Evolutionary conservation across 2,888 invertebrate species (phyloP).

Genomic region (Palloptera scutellata): DNA sequence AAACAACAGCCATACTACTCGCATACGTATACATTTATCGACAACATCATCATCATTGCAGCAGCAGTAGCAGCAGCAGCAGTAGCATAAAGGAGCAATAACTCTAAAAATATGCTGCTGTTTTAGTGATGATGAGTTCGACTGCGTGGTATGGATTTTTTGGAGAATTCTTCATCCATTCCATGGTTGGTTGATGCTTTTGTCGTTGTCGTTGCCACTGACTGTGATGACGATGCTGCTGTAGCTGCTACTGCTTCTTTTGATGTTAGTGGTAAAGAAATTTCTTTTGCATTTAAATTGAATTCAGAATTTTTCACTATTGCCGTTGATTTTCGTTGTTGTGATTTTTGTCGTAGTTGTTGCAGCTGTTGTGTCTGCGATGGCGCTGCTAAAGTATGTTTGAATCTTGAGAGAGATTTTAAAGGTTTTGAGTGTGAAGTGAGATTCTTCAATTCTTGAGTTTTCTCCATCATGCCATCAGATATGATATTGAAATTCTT

Average conservation of each 20-base stretch:
- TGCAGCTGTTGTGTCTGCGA: constrained; percentile 7
- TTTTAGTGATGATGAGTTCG: neutral
- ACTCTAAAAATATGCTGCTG: neutral
- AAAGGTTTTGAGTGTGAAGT: neutral
- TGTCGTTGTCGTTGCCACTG: constrained; percentile 13
- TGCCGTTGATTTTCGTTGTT: constrained; percentile 14
- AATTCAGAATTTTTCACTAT: constrained; percentile 15
- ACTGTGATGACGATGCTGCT: neutral
- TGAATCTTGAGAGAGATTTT: constrained; percentile 14
- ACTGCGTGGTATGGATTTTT: too few relatives aligned
- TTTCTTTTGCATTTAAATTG: constrained; percentile 27
- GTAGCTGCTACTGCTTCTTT: neutral
- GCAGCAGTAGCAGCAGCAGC: neutral
- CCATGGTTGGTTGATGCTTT: constrained; percentile 33
- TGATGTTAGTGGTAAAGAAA: constrained; percentile 11
- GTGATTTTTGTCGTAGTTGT: constrained; percentile 7
- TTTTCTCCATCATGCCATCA: constrained; percentile 32
- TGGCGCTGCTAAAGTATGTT: constrained; percentile 6
- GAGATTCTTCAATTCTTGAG: constrained; percentile 9
- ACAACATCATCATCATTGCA: neutral
- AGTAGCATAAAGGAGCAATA: neutral
- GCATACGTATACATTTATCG: neutral
- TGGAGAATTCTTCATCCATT: constrained; percentile 9
- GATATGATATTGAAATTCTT: constrained; percentile 34
- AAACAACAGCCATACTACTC: neutral